These are phyloP conservation scores for Ara ararauna DNA, from an alignment of 2,797 vertebrate species.

Conservation along the genomic window DNA sequence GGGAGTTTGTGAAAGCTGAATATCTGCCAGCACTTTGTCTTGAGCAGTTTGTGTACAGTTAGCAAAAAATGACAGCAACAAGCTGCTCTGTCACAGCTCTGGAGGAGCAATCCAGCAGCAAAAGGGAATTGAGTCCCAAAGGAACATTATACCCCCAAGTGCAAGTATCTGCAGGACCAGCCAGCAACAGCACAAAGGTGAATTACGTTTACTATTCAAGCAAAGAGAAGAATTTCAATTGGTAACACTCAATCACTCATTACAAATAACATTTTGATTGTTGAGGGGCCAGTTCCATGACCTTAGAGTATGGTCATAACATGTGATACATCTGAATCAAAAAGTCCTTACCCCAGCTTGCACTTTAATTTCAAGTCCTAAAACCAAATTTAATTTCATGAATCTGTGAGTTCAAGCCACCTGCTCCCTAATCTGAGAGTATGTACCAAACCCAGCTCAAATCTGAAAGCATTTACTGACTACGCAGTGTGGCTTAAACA, in stretches of 20 bases:
- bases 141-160: background rate
- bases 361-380: background rate
- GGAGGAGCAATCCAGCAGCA: background rate
- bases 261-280: background rate
- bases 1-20: background rate
- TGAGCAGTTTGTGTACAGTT: background rate
- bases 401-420: background rate
- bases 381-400: background rate
- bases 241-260: background rate
- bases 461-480: background rate
- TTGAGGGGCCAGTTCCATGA: background rate
- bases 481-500: background rate
- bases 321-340: background rate
- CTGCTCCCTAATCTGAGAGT: background rate
- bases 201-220: background rate
- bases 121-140: background rate
- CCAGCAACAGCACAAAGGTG: background rate
- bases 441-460: background rate
- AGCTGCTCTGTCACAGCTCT: background rate
- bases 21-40: background rate
- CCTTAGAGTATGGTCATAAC: background rate
- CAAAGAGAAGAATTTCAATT: background rate
- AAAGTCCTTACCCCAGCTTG: background rate
- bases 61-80: background rate
- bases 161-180: background rate